phyloP scores from a whole-genome alignment of 1,140 invertebrate genomes.

The Drosophila azteca region DNA sequence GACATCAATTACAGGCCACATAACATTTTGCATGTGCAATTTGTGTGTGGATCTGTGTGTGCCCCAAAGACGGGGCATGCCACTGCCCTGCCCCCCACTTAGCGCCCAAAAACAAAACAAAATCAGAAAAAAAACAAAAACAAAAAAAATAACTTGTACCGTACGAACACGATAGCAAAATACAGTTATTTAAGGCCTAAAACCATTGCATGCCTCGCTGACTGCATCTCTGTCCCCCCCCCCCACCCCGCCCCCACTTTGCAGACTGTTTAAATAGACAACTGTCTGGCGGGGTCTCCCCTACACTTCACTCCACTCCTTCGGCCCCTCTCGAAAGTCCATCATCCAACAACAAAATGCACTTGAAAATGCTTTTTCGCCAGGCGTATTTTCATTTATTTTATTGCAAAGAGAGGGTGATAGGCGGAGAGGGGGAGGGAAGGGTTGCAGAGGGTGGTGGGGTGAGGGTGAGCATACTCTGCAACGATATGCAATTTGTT shows the following conservation, averaged over 20 bases:
- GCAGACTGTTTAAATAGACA: conserved; percentile 64
- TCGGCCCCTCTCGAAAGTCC: not conserved
- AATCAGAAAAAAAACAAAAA: conserved; percentile 18
- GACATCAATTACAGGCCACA: conserved; percentile 66
- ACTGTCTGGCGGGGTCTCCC: conserved; percentile 47
- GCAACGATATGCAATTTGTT: conserved; percentile 73
- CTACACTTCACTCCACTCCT: conserved; percentile 1
- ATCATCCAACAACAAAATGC: conserved; percentile 34
- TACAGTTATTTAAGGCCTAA: conserved; percentile 74
- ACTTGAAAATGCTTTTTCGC: conserved; percentile 68
- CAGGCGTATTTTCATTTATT: conserved; percentile 69
- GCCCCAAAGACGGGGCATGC: conserved; percentile 4
- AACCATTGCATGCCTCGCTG: conserved; percentile 72
- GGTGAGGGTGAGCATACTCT: conserved; percentile 1
- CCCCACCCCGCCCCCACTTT: conserved; percentile 5
- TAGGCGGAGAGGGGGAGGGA: not conserved
- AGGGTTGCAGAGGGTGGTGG: conserved; percentile 12
- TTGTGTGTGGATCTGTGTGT: conserved; percentile 6
- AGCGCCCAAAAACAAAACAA: conserved; percentile 44
- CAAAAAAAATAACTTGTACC: conserved; percentile 19
- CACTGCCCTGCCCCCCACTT: conserved; percentile 14
- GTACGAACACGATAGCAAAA: conserved; percentile 47
- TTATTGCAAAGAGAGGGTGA: conserved; percentile 41
- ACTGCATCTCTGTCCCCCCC: conserved; percentile 29
- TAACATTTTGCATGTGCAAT: conserved; percentile 65